These are phyloP conservation scores for Cotesia glomerata DNA, from an alignment of 1,140 invertebrate species.

Conservation along the genomic window DNA sequence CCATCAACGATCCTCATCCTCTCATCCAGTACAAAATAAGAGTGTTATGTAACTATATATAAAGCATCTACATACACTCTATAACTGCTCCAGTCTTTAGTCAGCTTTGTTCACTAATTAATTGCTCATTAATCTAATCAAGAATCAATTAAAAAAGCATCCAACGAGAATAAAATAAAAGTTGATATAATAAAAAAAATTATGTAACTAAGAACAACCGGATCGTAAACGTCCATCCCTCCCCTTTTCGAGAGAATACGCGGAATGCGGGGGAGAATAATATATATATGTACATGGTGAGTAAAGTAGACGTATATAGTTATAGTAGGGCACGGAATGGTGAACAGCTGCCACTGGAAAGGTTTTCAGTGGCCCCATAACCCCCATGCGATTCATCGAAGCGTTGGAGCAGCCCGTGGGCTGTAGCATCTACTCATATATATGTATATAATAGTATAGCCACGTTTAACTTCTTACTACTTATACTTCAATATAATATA, in stretches of 20 bases:
- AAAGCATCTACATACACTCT: too few species aligned
- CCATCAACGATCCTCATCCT: too few species aligned
- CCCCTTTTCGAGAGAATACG: not conserved
- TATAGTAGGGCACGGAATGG: slow-evolving; percentile 52
- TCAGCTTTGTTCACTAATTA: too few species aligned
- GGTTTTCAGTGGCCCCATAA: slow-evolving; percentile 56
- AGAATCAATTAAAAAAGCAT: too few species aligned
- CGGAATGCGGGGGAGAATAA: slow-evolving; percentile 33
- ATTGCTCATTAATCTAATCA: too few species aligned
- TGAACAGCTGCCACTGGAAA: slow-evolving; percentile 53
- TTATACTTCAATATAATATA: not conserved
- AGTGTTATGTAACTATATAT: too few species aligned
- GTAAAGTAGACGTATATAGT: slow-evolving; percentile 13
- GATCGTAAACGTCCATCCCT: not conserved
- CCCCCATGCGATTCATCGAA: slow-evolving; percentile 44
- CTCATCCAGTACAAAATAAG: too few species aligned
- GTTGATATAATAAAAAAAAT: not conserved
- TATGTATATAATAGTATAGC: not conserved
- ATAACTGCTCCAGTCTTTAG: too few species aligned
- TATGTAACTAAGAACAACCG: not conserved
- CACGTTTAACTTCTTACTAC: slow-evolving; percentile 13
- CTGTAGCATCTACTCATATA: too few species aligned
- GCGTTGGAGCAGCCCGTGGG: slow-evolving; percentile 2
- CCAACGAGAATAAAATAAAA: not conserved
- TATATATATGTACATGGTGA: slow-evolving; percentile 8